Evolutionary conservation across 1,140 invertebrate genomes (phyloP).

Genomic region (Dufourea novaeangliae): DNA sequence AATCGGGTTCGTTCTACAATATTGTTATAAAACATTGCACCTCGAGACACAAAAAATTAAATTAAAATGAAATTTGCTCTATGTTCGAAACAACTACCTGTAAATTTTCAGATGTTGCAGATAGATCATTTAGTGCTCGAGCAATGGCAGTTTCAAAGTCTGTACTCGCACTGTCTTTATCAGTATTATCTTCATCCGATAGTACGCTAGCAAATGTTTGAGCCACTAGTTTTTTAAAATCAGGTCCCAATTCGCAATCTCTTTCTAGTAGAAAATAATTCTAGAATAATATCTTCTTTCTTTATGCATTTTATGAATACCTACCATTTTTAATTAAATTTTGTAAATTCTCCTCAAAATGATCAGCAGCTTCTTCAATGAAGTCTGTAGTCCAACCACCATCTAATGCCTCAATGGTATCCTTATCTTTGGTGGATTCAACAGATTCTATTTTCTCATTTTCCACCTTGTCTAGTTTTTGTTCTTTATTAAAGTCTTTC

Average conservation of each 20-base stretch:
- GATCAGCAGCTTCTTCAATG: constrained; percentile 73
- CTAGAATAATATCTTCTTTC: background rate
- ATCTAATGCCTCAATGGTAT: constrained; percentile 57
- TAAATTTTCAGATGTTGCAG: constrained; percentile 75
- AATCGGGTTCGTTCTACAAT: constrained; percentile 69
- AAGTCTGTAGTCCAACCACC: constrained; percentile 75
- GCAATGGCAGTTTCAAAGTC: constrained; percentile 79
- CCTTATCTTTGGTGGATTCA: background rate
- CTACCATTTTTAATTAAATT: constrained; percentile 74
- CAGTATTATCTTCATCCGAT: constrained; percentile 61
- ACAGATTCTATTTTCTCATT: constrained; percentile 27
- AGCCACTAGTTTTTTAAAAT: constrained; percentile 80
- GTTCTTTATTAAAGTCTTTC: constrained; percentile 80
- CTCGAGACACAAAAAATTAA: background rate
- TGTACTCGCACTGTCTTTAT: constrained; percentile 51
- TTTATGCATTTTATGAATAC: background rate
- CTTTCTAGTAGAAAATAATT: constrained; percentile 28
- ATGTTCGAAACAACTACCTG: constrained; percentile 64
- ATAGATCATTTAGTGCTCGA: constrained; percentile 79
- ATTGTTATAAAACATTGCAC: background rate
- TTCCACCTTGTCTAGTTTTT: constrained; percentile 40
- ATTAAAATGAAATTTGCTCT: background rate
- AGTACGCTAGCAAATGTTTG: constrained; percentile 65
- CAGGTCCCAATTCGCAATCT: constrained; percentile 61
- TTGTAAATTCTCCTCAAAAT: constrained; percentile 74